phyloP scores from a whole-genome alignment of 2,113 vertebrate genomes.

The Pantherophis guttatus region DNA sequence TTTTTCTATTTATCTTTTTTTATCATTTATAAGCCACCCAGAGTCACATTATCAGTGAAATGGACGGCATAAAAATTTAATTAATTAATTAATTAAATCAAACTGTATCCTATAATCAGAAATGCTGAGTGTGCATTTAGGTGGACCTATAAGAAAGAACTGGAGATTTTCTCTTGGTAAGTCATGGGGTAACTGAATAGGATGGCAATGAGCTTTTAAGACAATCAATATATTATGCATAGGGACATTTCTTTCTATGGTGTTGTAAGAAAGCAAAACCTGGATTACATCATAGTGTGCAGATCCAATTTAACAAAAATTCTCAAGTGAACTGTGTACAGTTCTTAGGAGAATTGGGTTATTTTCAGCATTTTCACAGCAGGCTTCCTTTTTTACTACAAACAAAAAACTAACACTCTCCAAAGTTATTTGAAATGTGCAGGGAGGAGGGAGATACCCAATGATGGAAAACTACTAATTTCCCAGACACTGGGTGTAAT shows the following conservation, averaged over 20 bases:
- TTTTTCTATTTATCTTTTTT: background rate
- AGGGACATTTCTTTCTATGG: background rate
- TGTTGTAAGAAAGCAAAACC: background rate
- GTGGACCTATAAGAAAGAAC: constrained; percentile 1
- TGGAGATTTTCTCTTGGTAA: background rate
- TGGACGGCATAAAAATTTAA: background rate
- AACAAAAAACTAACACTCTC: background rate
- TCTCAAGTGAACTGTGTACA: background rate
- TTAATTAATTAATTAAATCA: background rate
- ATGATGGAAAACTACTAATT: background rate
- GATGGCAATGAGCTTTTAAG: background rate
- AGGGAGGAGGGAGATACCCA: background rate
- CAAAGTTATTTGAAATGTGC: background rate
- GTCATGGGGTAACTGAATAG: background rate
- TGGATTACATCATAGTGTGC: background rate
- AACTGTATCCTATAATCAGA: too few relatives aligned
- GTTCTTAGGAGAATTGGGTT: background rate
- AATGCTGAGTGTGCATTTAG: fast-evolving
- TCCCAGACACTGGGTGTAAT: background rate
- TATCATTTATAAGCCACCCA: background rate
- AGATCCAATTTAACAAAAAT: background rate
- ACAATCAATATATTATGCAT: background rate
- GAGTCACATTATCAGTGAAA: background rate
- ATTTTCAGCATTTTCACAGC: background rate
- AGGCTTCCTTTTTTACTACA: background rate